Evolutionary conservation across 2,113 vertebrate species (phyloP).

Genomic region (Tragelaphus buxtoni): DNA sequence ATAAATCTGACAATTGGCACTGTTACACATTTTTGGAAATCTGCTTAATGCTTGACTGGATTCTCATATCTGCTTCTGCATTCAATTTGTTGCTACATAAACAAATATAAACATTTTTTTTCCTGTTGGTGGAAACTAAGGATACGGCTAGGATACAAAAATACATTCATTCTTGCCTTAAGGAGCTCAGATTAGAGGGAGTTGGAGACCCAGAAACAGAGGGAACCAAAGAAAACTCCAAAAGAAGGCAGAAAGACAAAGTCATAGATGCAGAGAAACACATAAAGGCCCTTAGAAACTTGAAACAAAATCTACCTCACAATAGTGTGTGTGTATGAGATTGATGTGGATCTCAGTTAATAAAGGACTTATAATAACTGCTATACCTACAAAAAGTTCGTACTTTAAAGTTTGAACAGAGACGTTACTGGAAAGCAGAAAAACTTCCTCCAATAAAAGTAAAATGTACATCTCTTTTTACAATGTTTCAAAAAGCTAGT

Average conservation of each 20-base stretch:
- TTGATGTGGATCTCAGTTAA: neutral
- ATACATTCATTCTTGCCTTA: neutral
- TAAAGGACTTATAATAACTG: neutral
- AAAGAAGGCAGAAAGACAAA: conserved; percentile 9
- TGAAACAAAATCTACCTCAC: neutral
- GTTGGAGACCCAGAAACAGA: neutral
- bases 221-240: neutral
- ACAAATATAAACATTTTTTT: neutral
- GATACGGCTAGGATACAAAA: neutral
- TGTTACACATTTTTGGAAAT: neutral
- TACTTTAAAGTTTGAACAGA: neutral
- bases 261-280: neutral
- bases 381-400: neutral
- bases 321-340: neutral
- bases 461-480: neutral
- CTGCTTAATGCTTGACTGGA: neutral
- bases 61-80: neutral
- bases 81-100: neutral
- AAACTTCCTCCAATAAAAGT: neutral
- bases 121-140: neutral
- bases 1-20: neutral
- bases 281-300: neutral
- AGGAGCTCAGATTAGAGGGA: neutral
- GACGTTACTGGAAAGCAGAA: neutral
- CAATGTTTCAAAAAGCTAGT: neutral